A percentile compares a stretch with the other conserved stretches of the same genome.
Conservation (phyloP, 2,113 vertebrate genomes). For the Pelecanoides urinatrix region DNA sequence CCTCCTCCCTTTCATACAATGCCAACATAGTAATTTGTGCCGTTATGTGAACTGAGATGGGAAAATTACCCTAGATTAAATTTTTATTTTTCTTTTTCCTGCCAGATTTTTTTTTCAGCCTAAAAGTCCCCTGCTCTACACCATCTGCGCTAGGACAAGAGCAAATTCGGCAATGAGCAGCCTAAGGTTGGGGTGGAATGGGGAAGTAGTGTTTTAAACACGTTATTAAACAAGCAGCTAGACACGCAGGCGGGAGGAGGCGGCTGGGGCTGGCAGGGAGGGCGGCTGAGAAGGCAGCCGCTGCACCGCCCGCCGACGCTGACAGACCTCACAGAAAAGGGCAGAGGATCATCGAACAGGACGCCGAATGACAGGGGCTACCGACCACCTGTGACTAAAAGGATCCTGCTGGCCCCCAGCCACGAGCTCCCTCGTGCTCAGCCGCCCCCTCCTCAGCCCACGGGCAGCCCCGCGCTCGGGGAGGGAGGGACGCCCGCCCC, state of each 20-base stretch:
- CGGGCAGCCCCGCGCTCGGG: not conserved
- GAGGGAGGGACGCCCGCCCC: too few species aligned
- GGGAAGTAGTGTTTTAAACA: not conserved
- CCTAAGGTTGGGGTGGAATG: accelerated
- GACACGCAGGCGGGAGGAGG: not conserved
- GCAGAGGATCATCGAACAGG: accelerated
- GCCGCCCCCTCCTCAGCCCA: not conserved
- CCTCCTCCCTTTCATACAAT: not conserved
- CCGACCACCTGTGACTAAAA: not conserved
- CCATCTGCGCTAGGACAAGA: too few species aligned
- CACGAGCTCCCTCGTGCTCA: accelerated
- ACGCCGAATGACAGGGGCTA: accelerated
- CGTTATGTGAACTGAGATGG: not conserved
- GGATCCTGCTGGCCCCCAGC: not conserved
- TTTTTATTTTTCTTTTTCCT: not conserved
- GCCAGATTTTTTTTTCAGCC: not conserved
- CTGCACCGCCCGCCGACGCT: not conserved
- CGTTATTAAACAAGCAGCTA: not conserved
- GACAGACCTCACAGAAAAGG: too few species aligned
- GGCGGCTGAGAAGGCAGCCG: not conserved
- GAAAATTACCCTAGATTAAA: not conserved
- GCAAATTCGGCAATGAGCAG: too few species aligned
- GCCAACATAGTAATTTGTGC: not conserved
- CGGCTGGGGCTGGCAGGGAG: too few species aligned
- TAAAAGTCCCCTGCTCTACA: not conserved